Base-by-base conservation (phyloP, 2,797 vertebrate genomes). In the Pterois miles region DNA sequence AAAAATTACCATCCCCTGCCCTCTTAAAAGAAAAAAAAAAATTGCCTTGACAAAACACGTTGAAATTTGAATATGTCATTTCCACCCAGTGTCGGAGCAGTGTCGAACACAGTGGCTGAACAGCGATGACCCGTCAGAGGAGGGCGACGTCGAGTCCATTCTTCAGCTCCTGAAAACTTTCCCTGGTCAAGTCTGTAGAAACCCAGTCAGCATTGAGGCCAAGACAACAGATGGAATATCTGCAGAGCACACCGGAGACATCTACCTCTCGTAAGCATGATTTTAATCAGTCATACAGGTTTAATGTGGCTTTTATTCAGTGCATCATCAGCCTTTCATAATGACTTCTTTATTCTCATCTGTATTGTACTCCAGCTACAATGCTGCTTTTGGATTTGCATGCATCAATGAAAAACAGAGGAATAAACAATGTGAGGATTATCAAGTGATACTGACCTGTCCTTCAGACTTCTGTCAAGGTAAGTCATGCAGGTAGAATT, bases 81-180 rank as follows among this genome's bases (percentile, higher is more conserved):
- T 31, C 27, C n/a, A 1, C 58, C 29, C 58, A 89, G 85, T 79
- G 56, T 46, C 85, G 1, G 64, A 81, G 63, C 83, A 80, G 60
- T 92, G 92, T 71, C 86, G 85, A 6, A 93, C 90, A 1, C 57
- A 46, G 36, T 91, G 83, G 89, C 56, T 93, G 48, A 89, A 62
- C 72, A 43, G 75, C 7, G 88, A 89, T 56, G 22, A 59, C n/a
- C 68, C 88, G 1, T 81, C 76, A 2, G 71, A 62, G 0, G 72
- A 74, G 38, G 89, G 91, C 0, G 75, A 91, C 2, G 83, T 90
- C 1, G 92, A 93, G 79, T 80, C 90, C 65, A 66, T 90, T 9
- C 38, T 23, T n/a, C 80, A 84, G 27, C 74, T 93, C 1, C 72
- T 72, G 14, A 81, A 82, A 54, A 71, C 58, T 0, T 83, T 88